A percentile compares a stretch with the other conserved stretches of the same genome.
These are phyloP conservation scores for Agrotis puta DNA, from an alignment of 2,888 invertebrate genomes.

Conservation along the genomic window DNA sequence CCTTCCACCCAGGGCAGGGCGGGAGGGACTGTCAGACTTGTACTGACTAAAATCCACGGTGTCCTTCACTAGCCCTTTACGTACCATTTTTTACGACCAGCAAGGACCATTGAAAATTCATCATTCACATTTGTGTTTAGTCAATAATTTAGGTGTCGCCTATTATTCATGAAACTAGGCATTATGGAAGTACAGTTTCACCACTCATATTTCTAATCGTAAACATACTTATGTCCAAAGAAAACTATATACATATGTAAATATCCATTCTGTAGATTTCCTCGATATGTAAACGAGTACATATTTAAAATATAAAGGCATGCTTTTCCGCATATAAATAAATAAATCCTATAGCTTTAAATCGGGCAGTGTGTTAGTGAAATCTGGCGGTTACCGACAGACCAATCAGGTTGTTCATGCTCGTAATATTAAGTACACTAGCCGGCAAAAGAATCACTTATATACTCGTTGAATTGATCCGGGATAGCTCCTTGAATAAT, in stretches of 20 bases:
- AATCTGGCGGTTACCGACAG: slow-evolving; percentile 41
- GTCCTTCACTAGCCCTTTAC: too few relatives aligned
- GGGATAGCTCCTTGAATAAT: too few relatives aligned
- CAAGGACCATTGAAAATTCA: not conserved
- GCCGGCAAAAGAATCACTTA: too few relatives aligned
- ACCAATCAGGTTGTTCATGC: slow-evolving; percentile 53
- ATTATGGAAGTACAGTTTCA: not conserved
- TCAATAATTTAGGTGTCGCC: not conserved
- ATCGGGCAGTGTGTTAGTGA: slow-evolving; percentile 60
- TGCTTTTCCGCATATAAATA: slow-evolving; percentile 20
- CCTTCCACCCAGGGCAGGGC: too few relatives aligned
- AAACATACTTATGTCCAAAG: not conserved
- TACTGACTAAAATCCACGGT: too few relatives aligned
- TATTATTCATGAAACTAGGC: not conserved
- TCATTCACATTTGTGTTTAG: not conserved
- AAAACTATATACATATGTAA: slow-evolving; percentile 5
- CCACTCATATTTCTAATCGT: not conserved
- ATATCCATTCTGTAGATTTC: slow-evolving; percentile 1
- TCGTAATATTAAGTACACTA: slow-evolving; percentile 57
- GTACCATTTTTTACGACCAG: too few relatives aligned
- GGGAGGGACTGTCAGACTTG: too few relatives aligned
- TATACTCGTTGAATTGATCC: too few relatives aligned
- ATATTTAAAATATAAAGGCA: slow-evolving; percentile 21
- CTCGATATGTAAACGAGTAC: not conserved
- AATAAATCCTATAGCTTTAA: slow-evolving; percentile 22